A percentile compares a stretch with the other conserved stretches of the same genome.
These are phyloP conservation scores for Agelaius tricolor DNA, from an alignment of 2,113 vertebrate genomes.

Conservation along the genomic window DNA sequence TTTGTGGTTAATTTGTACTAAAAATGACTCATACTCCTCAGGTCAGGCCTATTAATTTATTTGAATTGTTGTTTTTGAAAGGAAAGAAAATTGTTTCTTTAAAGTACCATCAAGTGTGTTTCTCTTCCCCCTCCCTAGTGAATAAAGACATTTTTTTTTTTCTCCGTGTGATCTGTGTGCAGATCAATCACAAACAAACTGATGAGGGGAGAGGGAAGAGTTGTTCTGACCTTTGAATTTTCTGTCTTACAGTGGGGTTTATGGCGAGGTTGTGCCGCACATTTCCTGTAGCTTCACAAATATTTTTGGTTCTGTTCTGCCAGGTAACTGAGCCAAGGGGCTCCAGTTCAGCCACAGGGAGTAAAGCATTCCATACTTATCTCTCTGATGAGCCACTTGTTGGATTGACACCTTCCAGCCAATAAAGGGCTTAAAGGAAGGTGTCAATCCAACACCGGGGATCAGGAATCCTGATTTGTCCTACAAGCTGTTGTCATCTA, in stretches of 20 bases:
- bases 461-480: neutral
- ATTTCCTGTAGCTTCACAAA: neutral
- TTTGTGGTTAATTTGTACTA: constrained; percentile 18
- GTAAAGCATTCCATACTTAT: neutral
- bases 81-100: neutral
- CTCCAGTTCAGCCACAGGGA: neutral
- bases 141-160: neutral
- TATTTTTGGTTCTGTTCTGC: neutral
- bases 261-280: neutral
- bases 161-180: neutral
- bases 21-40: constrained; percentile 27
- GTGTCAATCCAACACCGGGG: neutral
- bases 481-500: neutral
- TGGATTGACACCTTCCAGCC: neutral
- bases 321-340: neutral
- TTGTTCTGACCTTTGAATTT: neutral
- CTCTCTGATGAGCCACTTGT: neutral
- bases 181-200: constrained; percentile 42
- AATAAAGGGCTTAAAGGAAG: neutral
- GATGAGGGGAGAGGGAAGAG: neutral
- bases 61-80: constrained; percentile 34
- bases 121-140: neutral
- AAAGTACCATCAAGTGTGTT: constrained; percentile 10
- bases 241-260: neutral
- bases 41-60: neutral